Evolutionary conservation across 1,140 invertebrate genomes (phyloP).

Genomic region (Physella acuta): DNA sequence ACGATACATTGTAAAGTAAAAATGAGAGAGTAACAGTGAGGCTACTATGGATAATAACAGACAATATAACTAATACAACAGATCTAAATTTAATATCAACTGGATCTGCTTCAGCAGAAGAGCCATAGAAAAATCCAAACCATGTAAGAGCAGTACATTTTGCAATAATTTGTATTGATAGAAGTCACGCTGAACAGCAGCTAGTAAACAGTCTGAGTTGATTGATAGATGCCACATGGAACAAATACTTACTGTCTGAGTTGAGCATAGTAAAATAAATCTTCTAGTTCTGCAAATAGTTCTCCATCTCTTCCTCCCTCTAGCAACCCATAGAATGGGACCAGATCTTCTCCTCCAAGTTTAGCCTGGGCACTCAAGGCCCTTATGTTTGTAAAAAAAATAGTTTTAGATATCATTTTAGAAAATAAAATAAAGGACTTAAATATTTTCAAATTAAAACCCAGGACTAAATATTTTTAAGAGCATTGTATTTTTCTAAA

Average conservation of each 20-base stretch:
- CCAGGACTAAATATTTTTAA: no score
- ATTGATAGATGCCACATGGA: no score
- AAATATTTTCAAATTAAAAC: no score
- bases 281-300: conserved; percentile 71
- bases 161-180: no score
- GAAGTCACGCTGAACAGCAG: no score
- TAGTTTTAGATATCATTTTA: no score
- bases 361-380: conserved; percentile 58
- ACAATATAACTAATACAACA: not conserved
- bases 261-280: conserved; percentile 75
- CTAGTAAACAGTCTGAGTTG: no score
- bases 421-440: no score
- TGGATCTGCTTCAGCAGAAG: no score
- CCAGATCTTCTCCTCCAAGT: conserved; percentile 59
- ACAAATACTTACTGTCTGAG: conserved; percentile 62
- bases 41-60: not conserved
- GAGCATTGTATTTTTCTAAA: not conserved
- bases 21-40: not conserved
- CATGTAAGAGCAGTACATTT: no score
- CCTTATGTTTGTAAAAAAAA: conserved; percentile 32
- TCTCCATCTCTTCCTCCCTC: conserved; percentile 64
- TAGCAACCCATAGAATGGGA: conserved; percentile 60
- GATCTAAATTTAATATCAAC: not conserved
- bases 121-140: no score
- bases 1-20: not conserved